These are phyloP conservation scores for Crotophaga sulcirostris DNA, from an alignment of 2,113 vertebrate species.

Conservation along the genomic window DNA sequence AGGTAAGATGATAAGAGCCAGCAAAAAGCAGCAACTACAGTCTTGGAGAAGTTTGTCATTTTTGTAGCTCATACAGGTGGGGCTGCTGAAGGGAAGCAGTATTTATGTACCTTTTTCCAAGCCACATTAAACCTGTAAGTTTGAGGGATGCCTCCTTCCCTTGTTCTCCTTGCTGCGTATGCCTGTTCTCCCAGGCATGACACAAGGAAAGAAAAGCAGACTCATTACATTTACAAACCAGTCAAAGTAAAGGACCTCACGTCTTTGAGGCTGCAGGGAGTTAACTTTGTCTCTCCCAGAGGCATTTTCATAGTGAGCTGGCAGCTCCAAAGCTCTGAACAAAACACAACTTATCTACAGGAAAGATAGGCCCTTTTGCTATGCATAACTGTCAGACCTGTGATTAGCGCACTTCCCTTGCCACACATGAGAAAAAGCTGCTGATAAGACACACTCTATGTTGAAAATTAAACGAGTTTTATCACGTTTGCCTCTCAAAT, in stretches of 20 bases:
- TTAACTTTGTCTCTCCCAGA: neutral
- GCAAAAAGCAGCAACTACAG: neutral
- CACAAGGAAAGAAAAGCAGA: neutral
- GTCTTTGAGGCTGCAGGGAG: neutral
- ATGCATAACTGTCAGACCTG: neutral
- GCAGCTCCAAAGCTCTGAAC: neutral
- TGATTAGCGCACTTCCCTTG: neutral
- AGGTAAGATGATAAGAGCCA: neutral
- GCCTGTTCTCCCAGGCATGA: rapidly evolving
- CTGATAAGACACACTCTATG: neutral
- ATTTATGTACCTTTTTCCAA: neutral
- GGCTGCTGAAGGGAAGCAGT: neutral
- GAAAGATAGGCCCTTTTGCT: neutral
- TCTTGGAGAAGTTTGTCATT: neutral
- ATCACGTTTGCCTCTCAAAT: neutral
- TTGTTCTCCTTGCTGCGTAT: neutral
- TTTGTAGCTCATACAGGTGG: neutral
- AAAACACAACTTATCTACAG: neutral
- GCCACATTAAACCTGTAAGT: neutral
- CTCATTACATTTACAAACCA: neutral
- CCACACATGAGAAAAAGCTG: neutral
- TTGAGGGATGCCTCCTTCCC: neutral
- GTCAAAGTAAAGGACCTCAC: neutral
- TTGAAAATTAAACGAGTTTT: neutral
- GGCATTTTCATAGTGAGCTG: neutral